Evolutionary conservation across 2,113 vertebrate species (phyloP).

Genomic region (Chauna torquata): DNA sequence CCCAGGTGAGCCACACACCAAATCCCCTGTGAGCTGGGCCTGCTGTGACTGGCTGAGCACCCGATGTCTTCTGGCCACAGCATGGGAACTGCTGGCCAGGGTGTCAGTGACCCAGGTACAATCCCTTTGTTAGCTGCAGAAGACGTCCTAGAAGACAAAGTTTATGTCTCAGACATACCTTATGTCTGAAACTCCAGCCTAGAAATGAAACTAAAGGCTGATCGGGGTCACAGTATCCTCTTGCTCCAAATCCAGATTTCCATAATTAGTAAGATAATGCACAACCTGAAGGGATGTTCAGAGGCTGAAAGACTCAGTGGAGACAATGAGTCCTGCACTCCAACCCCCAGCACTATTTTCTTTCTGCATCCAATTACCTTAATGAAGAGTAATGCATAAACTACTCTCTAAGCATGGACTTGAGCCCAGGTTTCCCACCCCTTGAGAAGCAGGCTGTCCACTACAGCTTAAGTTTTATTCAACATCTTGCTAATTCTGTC

Average conservation of each 20-base stretch:
- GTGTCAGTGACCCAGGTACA: background rate
- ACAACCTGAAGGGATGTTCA: background rate
- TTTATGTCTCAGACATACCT: background rate
- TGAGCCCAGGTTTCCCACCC: background rate
- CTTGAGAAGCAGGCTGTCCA: fast-evolving
- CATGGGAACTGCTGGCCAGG: background rate
- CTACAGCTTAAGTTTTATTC: background rate
- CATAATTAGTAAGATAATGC: background rate
- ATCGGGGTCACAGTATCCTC: background rate
- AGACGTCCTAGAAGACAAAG: background rate
- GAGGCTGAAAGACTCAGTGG: background rate
- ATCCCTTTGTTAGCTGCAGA: background rate
- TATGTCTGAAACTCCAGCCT: background rate
- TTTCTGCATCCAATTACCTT: background rate
- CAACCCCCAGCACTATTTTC: background rate
- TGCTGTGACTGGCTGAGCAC: background rate
- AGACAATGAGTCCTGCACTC: background rate
- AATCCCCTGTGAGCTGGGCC: background rate
- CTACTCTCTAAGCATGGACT: background rate
- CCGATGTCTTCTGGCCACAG: background rate
- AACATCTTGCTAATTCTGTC: background rate
- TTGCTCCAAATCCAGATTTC: background rate
- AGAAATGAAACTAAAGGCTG: background rate
- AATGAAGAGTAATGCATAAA: background rate
- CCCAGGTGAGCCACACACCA: background rate